These are phyloP conservation scores for Drosophila basisetae DNA, from an alignment of 2,888 invertebrate genomes.

Conservation along the genomic window DNA sequence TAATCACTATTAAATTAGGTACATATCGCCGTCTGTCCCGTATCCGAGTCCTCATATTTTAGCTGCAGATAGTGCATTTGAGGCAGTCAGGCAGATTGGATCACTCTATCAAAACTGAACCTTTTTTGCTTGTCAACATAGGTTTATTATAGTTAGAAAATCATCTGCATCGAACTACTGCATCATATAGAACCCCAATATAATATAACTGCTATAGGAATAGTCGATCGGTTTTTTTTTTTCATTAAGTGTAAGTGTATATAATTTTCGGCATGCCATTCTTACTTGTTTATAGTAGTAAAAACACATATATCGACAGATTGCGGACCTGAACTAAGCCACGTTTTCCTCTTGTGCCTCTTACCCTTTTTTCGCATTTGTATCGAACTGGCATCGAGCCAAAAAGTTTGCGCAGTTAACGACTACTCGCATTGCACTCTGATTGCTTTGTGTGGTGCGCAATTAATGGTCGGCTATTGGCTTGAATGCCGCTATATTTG, in stretches of 20 bases:
- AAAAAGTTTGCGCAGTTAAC: conserved; percentile 24
- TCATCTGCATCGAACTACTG: neutral
- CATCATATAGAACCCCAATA: neutral
- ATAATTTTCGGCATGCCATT: neutral
- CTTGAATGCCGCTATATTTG: conserved; percentile 24
- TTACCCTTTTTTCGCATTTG: neutral
- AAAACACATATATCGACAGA: conserved; percentile 31
- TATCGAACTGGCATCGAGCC: conserved; percentile 37
- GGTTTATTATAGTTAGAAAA: neutral
- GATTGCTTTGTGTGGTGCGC: conserved; percentile 76
- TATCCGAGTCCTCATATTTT: neutral
- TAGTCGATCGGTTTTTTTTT: neutral
- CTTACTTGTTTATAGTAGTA: neutral
- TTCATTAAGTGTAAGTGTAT: neutral
- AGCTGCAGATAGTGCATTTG: neutral
- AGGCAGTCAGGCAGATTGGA: neutral
- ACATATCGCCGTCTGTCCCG: neutral
- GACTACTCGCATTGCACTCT: conserved; percentile 54
- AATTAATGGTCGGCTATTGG: conserved; percentile 63
- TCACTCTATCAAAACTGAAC: neutral
- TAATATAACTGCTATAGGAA: neutral
- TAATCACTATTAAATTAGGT: neutral
- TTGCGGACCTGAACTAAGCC: conserved; percentile 16
- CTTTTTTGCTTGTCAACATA: neutral
- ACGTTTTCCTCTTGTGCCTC: neutral